phyloP scores from a whole-genome alignment of 2,888 invertebrate genomes.

The Arrhopalites spinosus region DNA sequence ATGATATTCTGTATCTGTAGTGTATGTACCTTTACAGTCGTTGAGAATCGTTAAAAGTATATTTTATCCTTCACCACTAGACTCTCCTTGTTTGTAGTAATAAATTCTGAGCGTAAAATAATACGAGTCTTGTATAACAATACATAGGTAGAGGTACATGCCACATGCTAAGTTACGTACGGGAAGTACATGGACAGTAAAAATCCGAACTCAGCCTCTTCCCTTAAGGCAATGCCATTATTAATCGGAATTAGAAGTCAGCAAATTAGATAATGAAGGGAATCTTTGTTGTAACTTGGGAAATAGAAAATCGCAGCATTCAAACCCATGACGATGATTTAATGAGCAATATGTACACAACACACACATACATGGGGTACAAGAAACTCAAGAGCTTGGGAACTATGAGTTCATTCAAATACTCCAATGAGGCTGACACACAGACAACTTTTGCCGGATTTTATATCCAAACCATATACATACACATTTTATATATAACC shows the following conservation, averaged over 20 bases:
- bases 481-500: too few relatives aligned
- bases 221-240: slow-evolving; percentile 14
- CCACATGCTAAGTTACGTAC: background rate
- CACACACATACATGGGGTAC: too few relatives aligned
- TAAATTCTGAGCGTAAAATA: background rate
- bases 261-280: slow-evolving; percentile 21
- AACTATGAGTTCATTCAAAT: background rate
- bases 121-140: background rate
- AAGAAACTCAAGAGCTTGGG: background rate
- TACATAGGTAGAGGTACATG: background rate
- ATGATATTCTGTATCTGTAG: background rate
- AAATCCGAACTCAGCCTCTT: slow-evolving; percentile 11
- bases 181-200: background rate
- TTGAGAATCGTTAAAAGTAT: background rate
- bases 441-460: too few relatives aligned
- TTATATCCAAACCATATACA: too few relatives aligned
- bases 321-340: background rate
- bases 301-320: background rate
- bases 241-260: slow-evolving; percentile 22
- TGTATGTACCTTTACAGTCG: background rate
- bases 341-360: slow-evolving; percentile 3
- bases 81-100: background rate
- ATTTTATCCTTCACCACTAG: background rate
- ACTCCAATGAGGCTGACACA: too few relatives aligned
- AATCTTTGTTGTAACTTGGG: background rate